Conservation (phyloP, 1,140 invertebrate species). For the Tetraneura akinire region DNA sequence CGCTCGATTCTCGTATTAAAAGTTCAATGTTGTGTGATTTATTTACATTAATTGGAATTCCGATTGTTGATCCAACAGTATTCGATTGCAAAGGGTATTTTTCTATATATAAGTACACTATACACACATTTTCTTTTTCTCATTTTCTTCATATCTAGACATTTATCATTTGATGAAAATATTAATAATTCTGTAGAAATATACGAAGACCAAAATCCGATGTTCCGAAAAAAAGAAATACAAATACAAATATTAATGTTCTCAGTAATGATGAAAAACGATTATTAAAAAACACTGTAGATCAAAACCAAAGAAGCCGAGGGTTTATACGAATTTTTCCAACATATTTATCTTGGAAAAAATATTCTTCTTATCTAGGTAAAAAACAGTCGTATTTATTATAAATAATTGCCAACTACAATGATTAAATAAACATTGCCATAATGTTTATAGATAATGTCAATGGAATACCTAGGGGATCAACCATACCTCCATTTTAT, state of each 20-base stretch:
- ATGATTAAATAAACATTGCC: not conserved
- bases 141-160: not conserved
- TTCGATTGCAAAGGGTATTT: slow-evolving; percentile 58
- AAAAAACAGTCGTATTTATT: slow-evolving; percentile 43
- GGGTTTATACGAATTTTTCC: slow-evolving; percentile 93
- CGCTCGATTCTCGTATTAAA: slow-evolving; percentile 89
- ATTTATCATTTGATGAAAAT: not conserved
- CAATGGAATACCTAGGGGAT: slow-evolving; percentile 28
- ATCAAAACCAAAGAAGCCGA: slow-evolving; percentile 81
- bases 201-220: slow-evolving; percentile 13
- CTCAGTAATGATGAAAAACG: slow-evolving; percentile 79
- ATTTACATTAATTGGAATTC: slow-evolving; percentile 84
- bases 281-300: slow-evolving; percentile 73
- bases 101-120: slow-evolving; percentile 1
- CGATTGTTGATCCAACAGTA: slow-evolving; percentile 73
- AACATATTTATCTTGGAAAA: slow-evolving; percentile 80
- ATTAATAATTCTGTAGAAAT: not conserved
- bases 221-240: slow-evolving; percentile 13
- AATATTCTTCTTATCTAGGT: slow-evolving; percentile 75
- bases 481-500: slow-evolving; percentile 37
- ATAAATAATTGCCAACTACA: not conserved
- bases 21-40: slow-evolving; percentile 87
- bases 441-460: slow-evolving; percentile 17
- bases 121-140: too few species aligned
- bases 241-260: slow-evolving; percentile 52